A percentile compares a stretch with the other conserved stretches of the same genome.
Conservation (phyloP, 2,113 vertebrate genomes). For the Sciurus niger region DNA sequence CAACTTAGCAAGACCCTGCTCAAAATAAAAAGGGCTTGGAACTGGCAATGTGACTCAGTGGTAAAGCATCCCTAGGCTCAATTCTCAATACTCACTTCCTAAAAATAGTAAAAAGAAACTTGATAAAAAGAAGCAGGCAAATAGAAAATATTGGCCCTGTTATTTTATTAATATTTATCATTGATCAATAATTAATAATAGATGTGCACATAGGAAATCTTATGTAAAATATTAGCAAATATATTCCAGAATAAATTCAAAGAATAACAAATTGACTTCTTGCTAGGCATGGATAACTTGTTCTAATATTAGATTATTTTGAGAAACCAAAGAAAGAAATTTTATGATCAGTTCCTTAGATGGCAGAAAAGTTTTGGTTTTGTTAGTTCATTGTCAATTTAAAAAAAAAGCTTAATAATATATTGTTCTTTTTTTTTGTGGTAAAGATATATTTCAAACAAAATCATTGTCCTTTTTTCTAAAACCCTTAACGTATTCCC, state of each 20-base stretch:
- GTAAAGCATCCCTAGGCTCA: too few species aligned
- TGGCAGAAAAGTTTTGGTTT: background rate
- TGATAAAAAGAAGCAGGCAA: constrained; percentile 5
- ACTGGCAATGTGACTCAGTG: too few species aligned
- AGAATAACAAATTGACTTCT: constrained; percentile 20
- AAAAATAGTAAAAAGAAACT: background rate
- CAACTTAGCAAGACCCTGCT: too few species aligned
- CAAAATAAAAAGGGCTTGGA: too few species aligned
- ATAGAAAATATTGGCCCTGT: constrained; percentile 5
- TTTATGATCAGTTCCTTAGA: constrained; percentile 31
- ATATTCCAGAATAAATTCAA: constrained; percentile 42
- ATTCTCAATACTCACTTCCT: too few species aligned
- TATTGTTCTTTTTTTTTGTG: too few species aligned
- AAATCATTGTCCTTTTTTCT: background rate
- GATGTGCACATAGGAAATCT: background rate
- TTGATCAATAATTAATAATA: too few species aligned
- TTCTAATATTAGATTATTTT: background rate
- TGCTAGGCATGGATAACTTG: background rate
- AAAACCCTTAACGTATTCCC: background rate
- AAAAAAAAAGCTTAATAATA: background rate
- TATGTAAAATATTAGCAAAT: background rate
- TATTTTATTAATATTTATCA: constrained; percentile 21
- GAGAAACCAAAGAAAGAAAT: constrained; percentile 10
- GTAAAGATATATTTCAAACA: constrained; percentile 17
- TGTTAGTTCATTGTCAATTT: constrained; percentile 11